Percentiles rank a stretch among this genome's conserved stretches.
phyloP scores from a whole-genome alignment of 92 coral and sea anemone genomes.

The Zoanthus solanderi region DNA sequence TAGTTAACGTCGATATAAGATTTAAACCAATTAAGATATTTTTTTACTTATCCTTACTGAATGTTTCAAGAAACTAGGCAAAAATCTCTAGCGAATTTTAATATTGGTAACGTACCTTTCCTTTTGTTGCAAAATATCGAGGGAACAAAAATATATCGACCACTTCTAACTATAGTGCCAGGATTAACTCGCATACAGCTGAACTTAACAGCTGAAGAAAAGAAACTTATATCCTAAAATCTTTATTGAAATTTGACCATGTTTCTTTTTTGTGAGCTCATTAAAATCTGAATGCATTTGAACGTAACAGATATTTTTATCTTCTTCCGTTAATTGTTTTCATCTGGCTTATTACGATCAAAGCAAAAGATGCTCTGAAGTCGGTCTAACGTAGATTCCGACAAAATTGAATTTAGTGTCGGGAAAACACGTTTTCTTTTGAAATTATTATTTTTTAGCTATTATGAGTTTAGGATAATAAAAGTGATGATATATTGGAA shows the following conservation, averaged over 20 bases:
- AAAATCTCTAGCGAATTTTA: too few relatives aligned
- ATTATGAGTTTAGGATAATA: background rate
- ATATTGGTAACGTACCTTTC: too few relatives aligned
- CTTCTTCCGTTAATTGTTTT: constrained; percentile 23
- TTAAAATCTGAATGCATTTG: constrained; percentile 14
- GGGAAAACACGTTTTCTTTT: background rate
- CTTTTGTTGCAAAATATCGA: too few relatives aligned
- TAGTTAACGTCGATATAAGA: too few relatives aligned
- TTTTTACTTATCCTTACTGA: too few relatives aligned
- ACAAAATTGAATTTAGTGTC: background rate
- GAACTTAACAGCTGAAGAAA: background rate
- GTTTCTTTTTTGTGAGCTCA: constrained; percentile 1
- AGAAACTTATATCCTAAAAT: constrained; percentile 8
- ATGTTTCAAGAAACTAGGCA: too few relatives aligned
- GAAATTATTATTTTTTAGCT: background rate
- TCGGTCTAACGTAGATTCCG: background rate
- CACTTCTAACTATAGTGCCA: background rate
- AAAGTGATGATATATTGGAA: constrained; percentile 26
- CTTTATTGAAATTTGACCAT: constrained; percentile 21
- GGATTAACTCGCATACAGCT: background rate
- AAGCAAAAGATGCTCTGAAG: background rate
- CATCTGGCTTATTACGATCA: constrained; percentile 7
- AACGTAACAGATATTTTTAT: background rate
- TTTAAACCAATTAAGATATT: too few relatives aligned
- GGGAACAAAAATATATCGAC: too few relatives aligned